Evolutionary conservation across 2,113 vertebrate species (phyloP), one percentile per base, ranked within the genome.

Genomic region (Macroglossus sobrinus): DNA sequence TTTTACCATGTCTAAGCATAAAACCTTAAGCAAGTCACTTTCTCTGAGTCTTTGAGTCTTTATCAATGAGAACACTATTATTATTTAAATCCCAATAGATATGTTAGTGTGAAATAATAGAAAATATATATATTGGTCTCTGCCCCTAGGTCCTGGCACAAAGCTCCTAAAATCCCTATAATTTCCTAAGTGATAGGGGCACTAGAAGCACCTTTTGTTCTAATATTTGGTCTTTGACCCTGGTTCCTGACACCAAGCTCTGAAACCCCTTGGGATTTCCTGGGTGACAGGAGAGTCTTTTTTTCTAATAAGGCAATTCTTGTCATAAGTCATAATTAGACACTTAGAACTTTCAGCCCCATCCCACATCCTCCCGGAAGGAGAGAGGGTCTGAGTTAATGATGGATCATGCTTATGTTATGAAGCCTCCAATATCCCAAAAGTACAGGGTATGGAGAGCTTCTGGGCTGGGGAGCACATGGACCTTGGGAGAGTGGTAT

Each of bases 11-110:
- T 93, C 26, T 28, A 38, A 30, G 80, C 55, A 15, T 61, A 24
- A 91, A 78, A 71, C 30, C 24, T 63, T 78, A 95, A 87, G n/a
- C n/a, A 55, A 79, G n/a, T 85, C 72, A 38, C 5, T 63, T 92
- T n/a, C 57, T 43, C 47, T 57, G 22, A 69, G 45, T 87, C 90
- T 90, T 68, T 30, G 45, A 75, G 45, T 82, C 57, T 84, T 64
- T 69, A 21, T 40, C 57, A 55, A 10, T 66, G 84, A 64, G 33
- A 80, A 84, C 47, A 55, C 47, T 55, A 12, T 33, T 66, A 3
- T 63, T 45, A 45, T 84, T 69, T 95, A 55, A 38, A 57, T 93
- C 24, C 43, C 69, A 63, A 69, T 79, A 79, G n/a, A 59, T 35
- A 53, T 64, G 22, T 59, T 68, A 59, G 13, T 55, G 11, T 55